Evolutionary conservation across 1,140 invertebrate species (phyloP), one percentile per base, ranked within the genome.

Genomic region (Diprion similis): DNA sequence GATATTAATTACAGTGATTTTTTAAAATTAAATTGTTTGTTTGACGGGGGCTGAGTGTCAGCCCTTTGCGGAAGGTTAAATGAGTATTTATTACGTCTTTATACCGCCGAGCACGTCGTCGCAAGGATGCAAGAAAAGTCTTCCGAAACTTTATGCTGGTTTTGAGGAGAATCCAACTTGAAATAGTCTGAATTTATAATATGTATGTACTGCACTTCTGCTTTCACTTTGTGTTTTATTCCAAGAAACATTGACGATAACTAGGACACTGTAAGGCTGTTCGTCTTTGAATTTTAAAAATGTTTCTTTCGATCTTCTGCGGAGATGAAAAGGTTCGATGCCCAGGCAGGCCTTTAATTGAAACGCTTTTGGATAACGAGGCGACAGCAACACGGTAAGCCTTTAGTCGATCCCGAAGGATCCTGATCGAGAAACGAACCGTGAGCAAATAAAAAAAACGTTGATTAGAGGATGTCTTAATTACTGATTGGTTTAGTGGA

Each of bases 401-500:
- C 51, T 9, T 9, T 10, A 59, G 51, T 11, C 51, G 11, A 11
- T n/a, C 4, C 11, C 51, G 51, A 59, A 13, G n/a, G 24, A 13
- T 9, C 51, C 11, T 17, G 51, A 59, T 15, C 51, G 9, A 59
- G n/a, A 59, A 59, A 15, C 51, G 51, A 59, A 59, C 51, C 51
- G 11, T 59, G 11, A 59, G 9, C 51, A 9, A 59, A 59, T 15
- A 59, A 17, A 17, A 17, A 8, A 59, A 17, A 13, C 9, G 51
- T 17, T 59, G 51, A 59, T 59, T 17, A 8, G 51, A 9, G 9
- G 9, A 59, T 59, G n/a, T 59, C 51, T 59, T 59, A 59, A 59
- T 59, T 59, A 59, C 51, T 59, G 51, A 59, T 59, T 59, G 51
- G 51, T 59, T 59, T 59, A 17, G 51, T 17, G 51, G 48, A 15